phyloP scores from a whole-genome alignment of 2,113 vertebrate species.

The Dunckerocampus dactyliophorus region DNA sequence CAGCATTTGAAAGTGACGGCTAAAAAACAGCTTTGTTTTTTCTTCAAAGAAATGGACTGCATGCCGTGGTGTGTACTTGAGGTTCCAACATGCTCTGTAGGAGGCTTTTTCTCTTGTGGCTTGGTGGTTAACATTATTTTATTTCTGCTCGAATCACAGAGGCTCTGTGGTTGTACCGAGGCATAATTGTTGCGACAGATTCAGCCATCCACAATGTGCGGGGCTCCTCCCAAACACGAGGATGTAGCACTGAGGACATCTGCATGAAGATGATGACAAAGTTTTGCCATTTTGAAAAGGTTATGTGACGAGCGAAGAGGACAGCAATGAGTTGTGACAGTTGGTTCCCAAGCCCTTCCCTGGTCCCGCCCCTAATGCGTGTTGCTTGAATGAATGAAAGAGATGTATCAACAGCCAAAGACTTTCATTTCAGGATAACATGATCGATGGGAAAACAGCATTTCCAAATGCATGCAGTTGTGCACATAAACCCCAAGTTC shows the following conservation, averaged over 20 bases:
- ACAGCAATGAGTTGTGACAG: slow-evolving; percentile 13
- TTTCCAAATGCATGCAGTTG: slow-evolving; percentile 2
- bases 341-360: background rate
- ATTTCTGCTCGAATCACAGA: slow-evolving; percentile 10
- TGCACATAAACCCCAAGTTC: slow-evolving; percentile 1
- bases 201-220: slow-evolving; percentile 9
- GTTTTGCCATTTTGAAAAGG: slow-evolving; percentile 22
- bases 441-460: slow-evolving; percentile 1
- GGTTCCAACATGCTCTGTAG: background rate
- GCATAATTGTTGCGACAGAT: slow-evolving; percentile 20
- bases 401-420: slow-evolving; percentile 1
- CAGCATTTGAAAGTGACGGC: background rate
- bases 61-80: background rate
- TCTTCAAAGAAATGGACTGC: slow-evolving; percentile 1
- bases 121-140: slow-evolving; percentile 1
- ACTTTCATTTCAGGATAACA: slow-evolving; percentile 5
- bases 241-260: slow-evolving; percentile 19
- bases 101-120: background rate
- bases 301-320: slow-evolving; percentile 20
- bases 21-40: background rate
- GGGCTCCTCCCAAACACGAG: slow-evolving; percentile 1
- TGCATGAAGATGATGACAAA: slow-evolving; percentile 18
- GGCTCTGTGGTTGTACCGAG: slow-evolving; percentile 4
- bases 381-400: slow-evolving; percentile 1
- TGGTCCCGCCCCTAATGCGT: background rate